phyloP scores from a whole-genome alignment of 35 echinoderm and acorn worm genomes.

The Ophioderma brevispina region DNA sequence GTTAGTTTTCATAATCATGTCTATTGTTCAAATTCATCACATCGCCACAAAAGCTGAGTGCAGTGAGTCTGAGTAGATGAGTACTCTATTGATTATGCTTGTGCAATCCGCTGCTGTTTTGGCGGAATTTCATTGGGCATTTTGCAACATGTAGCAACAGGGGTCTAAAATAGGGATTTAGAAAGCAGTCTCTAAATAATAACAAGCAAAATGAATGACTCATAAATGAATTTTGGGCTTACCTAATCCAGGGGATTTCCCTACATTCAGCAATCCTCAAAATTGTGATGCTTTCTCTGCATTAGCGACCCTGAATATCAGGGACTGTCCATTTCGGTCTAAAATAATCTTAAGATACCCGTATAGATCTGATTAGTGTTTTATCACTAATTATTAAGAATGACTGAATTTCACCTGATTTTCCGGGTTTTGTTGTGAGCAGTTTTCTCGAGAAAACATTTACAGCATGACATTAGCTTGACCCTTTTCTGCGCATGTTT shows the following conservation, averaged over 20 bases:
- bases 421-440: not conserved
- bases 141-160: no score
- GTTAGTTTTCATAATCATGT: no score
- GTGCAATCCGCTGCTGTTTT: no score
- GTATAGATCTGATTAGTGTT: not conserved
- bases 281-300: constrained; percentile 80
- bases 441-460: constrained; percentile 1
- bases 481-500: not conserved
- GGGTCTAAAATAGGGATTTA: no score
- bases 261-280: constrained; percentile 93
- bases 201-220: not conserved
- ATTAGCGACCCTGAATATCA: not conserved
- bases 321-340: constrained; percentile 12
- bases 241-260: constrained; percentile 62
- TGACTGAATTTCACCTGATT: not conserved
- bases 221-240: constrained; percentile 10
- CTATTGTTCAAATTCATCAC: no score
- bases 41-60: no score
- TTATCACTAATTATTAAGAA: not conserved
- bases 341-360: not conserved
- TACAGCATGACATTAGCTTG: constrained; percentile 11
- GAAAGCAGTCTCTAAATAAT: not conserved
- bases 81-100: no score
- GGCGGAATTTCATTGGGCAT: no score
- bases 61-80: no score